phyloP scores from a whole-genome alignment of 2,113 vertebrate genomes.

The Pao palembangensis region DNA sequence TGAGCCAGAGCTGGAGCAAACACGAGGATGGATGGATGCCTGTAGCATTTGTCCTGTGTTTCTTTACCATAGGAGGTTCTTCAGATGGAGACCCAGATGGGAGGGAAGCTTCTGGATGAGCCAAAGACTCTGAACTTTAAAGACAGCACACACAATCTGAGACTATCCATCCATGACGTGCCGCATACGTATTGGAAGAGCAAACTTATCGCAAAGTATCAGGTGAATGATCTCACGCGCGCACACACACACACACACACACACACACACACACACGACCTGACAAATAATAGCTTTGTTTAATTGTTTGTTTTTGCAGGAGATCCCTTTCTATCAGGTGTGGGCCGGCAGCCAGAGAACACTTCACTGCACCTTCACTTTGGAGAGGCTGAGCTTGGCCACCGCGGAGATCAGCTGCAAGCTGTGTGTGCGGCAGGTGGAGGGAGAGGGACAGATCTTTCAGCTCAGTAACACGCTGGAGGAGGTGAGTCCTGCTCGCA shows the following conservation, averaged over 20 bases:
- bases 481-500: constrained; percentile 44
- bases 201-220: constrained; percentile 92
- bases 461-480: constrained; percentile 86
- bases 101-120: constrained; percentile 91
- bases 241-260: not conserved
- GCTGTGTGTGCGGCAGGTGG: constrained; percentile 90
- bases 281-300: not conserved
- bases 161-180: constrained; percentile 89
- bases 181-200: constrained; percentile 92
- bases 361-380: constrained; percentile 91
- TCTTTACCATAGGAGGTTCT: constrained; percentile 84
- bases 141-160: constrained; percentile 92
- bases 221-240: constrained; percentile 71
- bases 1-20: constrained; percentile 3
- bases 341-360: constrained; percentile 89
- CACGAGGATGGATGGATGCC: not conserved
- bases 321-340: constrained; percentile 92
- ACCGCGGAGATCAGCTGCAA: constrained; percentile 88
- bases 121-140: constrained; percentile 93
- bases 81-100: constrained; percentile 91
- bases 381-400: constrained; percentile 86
- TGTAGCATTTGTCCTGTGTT: not conserved
- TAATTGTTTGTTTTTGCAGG: constrained; percentile 65
- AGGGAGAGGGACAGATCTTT: constrained; percentile 95
- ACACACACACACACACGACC: not conserved